Evolutionary conservation across 2,113 vertebrate species (phyloP).

Genomic region (Myanophis thanlyinensis): DNA sequence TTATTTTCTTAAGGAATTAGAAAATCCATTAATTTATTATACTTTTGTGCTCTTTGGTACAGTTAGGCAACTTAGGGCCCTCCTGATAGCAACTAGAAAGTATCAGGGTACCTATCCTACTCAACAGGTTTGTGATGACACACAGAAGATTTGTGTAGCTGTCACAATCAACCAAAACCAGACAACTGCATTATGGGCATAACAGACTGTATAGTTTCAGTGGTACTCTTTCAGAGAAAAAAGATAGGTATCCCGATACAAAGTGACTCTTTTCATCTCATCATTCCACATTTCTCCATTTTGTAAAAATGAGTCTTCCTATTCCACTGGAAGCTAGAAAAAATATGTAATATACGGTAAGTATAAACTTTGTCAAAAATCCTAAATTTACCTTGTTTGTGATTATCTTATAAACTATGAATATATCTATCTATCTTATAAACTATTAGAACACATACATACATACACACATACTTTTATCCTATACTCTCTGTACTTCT

Average conservation of each 20-base stretch:
- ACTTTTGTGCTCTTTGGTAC: not conserved
- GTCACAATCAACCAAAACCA: not conserved
- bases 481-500: not conserved
- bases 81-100: not conserved
- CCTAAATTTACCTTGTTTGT: not conserved
- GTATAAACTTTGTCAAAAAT: not conserved
- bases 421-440: not conserved
- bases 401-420: not conserved
- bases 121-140: not conserved
- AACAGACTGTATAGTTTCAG: slow-evolving; percentile 2
- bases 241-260: not conserved
- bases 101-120: not conserved
- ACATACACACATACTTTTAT: not conserved
- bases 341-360: not conserved
- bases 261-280: not conserved
- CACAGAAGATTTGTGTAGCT: not conserved
- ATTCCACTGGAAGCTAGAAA: not conserved
- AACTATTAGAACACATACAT: not conserved
- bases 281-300: not conserved
- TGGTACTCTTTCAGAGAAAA: not conserved
- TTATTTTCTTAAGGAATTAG: not conserved
- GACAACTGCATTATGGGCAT: not conserved
- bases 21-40: not conserved
- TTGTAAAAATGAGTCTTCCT: not conserved
- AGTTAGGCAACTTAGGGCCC: not conserved